Evolutionary conservation across 2,797 vertebrate species (phyloP).

Genomic region (Hyperoplus lanceolatus): DNA sequence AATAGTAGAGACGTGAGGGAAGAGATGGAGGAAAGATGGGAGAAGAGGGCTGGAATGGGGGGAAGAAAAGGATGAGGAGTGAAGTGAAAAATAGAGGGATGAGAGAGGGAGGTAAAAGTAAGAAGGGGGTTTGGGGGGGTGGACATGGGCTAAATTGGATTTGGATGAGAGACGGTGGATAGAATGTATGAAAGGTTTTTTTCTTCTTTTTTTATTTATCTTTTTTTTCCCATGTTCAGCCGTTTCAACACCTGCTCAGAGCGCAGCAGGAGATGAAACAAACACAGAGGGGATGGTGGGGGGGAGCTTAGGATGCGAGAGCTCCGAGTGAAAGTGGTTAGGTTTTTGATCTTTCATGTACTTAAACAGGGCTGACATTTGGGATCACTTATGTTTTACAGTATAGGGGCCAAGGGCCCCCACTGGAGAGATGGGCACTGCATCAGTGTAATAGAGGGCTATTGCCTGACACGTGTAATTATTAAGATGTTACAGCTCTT

Average conservation of each 20-base stretch:
- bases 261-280: slow-evolving; percentile 66
- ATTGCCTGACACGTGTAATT: slow-evolving; percentile 24
- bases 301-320: slow-evolving; percentile 4
- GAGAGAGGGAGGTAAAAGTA: slow-evolving; percentile 21
- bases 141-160: slow-evolving; percentile 80
- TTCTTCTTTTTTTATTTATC: slow-evolving; percentile 46
- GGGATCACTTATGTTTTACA: slow-evolving; percentile 43
- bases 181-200: slow-evolving; percentile 51
- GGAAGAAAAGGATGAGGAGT: slow-evolving; percentile 50
- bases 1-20: slow-evolving; percentile 26
- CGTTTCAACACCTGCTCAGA: slow-evolving; percentile 65
- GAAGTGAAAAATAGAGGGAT: slow-evolving; percentile 35
- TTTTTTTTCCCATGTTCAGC: slow-evolving; percentile 47
- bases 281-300: slow-evolving; percentile 15
- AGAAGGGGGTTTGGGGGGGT: slow-evolving; percentile 10
- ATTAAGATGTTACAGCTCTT: slow-evolving; percentile 19
- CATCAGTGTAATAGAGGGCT: slow-evolving; percentile 17
- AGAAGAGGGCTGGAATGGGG: slow-evolving; percentile 29
- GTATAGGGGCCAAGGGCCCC: slow-evolving; percentile 13
- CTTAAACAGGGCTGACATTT: slow-evolving; percentile 36
- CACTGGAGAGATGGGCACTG: slow-evolving; percentile 21
- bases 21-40: slow-evolving; percentile 20
- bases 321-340: slow-evolving; percentile 28
- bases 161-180: slow-evolving; percentile 69
- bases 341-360: slow-evolving; percentile 55